Evolutionary conservation across 2,113 vertebrate genomes (phyloP).

Genomic region (Oreochromis niloticus): DNA sequence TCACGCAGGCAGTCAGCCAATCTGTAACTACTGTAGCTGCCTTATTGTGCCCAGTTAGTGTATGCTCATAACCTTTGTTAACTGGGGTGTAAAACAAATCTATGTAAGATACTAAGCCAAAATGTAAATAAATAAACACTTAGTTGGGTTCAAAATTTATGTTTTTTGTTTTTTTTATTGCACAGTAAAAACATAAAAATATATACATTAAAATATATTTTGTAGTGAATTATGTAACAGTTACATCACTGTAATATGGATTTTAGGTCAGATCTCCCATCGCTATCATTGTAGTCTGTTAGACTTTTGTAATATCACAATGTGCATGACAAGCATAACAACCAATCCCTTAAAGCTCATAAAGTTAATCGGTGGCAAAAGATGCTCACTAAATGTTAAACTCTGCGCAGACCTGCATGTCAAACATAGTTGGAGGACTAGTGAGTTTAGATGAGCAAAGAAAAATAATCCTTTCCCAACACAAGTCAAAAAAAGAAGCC

Average conservation of each 20-base stretch:
- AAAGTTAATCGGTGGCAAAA: not conserved
- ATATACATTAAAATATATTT: not conserved
- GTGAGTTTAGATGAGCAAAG: not conserved
- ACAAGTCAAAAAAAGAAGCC: not conserved
- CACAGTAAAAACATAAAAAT: not conserved
- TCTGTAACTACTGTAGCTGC: not conserved
- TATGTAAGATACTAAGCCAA: not conserved
- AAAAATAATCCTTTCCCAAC: not conserved
- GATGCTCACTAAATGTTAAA: not conserved
- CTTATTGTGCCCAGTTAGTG: not conserved
- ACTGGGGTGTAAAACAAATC: not conserved
- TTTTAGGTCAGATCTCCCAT: not conserved
- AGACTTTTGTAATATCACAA: not conserved
- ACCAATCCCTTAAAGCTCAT: not conserved
- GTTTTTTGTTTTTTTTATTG: fast-evolving
- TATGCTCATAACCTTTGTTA: not conserved
- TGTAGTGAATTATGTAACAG: not conserved
- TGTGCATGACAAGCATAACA: not conserved
- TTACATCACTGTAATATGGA: not conserved
- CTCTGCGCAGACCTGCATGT: not conserved
- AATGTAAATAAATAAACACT: not conserved
- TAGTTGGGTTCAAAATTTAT: not conserved
- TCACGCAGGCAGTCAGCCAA: not conserved
- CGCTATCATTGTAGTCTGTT: not conserved
- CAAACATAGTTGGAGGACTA: not conserved